phyloP scores from a whole-genome alignment of 2,797 vertebrate species.

The Arctocebus calabarensis region DNA sequence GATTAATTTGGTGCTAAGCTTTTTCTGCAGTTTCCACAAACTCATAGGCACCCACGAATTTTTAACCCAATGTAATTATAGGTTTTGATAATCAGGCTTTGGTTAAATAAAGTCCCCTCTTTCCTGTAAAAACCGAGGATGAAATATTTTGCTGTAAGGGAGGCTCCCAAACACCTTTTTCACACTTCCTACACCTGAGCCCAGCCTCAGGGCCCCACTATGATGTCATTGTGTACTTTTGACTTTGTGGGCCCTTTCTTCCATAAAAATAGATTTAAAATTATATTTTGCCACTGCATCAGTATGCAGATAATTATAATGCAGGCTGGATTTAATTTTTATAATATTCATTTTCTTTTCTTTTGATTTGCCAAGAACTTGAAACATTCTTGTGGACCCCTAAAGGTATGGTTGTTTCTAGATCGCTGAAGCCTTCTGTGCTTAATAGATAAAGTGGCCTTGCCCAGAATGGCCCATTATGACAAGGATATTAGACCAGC shows the following conservation, averaged over 20 bases:
- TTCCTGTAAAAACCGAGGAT: slow-evolving; percentile 95
- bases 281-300: neutral
- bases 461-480: neutral
- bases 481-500: slow-evolving; percentile 65
- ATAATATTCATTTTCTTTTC: neutral
- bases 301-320: neutral
- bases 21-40: slow-evolving; percentile 90
- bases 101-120: slow-evolving; percentile 93
- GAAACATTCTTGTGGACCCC: neutral
- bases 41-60: slow-evolving; percentile 94
- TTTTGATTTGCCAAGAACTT: neutral
- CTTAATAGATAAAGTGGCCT: neutral
- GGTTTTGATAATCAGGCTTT: slow-evolving; percentile 93
- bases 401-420: neutral
- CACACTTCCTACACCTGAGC: neutral
- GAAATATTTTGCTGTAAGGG: slow-evolving; percentile 93
- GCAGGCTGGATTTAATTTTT: slow-evolving; percentile 19
- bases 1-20: slow-evolving; percentile 95
- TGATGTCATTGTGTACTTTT: slow-evolving; percentile 78
- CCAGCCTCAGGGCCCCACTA: slow-evolving; percentile 75
- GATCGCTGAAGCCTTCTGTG: neutral
- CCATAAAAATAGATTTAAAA: neutral
- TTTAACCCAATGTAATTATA: slow-evolving; percentile 97
- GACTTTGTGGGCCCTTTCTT: slow-evolving; percentile 74
- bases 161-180: slow-evolving; percentile 43